Evolutionary conservation across 2,113 vertebrate species (phyloP), one percentile per base, ranked within the genome.

Genomic region (Heliornis fulica): DNA sequence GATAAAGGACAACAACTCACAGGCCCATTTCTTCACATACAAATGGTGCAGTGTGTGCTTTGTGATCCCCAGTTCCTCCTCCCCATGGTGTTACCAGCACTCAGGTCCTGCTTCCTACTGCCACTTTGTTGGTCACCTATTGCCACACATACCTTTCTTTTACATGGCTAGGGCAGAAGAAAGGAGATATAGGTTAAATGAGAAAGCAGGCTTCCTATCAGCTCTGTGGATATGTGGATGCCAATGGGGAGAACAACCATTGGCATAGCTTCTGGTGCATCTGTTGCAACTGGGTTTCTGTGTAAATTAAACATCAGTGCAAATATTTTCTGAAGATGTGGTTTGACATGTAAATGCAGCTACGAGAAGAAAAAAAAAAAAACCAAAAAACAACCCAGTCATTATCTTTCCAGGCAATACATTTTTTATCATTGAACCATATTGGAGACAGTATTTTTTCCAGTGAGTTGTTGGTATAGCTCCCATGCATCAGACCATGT

Each of bases 401-500:
- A 36, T 61, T 79, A 32, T 6, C 5, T 72, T 82, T 89, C 31
- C 53, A 89, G 32, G 8, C 8, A 76, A 65, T 21, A 74, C 12
- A 57, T 72, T 71, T 68, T 10, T 91, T 7, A 11, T 48, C 51
- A 32, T 25, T 34, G n/a, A 89, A 57, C 11, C 10, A 17, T 84
- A 32, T 5, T 38, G 23, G 19, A 79, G 40, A 3, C 31, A 65
- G 2, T 13, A 48, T 66, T 80, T 83, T 46, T 32, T 63, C 38
- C 31, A 61, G n/a, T 53, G 36, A 72, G 15, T 38, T 59, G 13
- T 29, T 70, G 41, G 36, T 26, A 32, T 8, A 68, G n/a, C 18
- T 41, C 29, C 31, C 5, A 29, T 34, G 18, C 20, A 41, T 31
- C 28, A 41, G 15, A 8, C 13, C 15, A 69, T 0, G 0, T 65